Evolutionary conservation across 1,140 invertebrate genomes (phyloP).

Genomic region (Drosophila auraria): DNA sequence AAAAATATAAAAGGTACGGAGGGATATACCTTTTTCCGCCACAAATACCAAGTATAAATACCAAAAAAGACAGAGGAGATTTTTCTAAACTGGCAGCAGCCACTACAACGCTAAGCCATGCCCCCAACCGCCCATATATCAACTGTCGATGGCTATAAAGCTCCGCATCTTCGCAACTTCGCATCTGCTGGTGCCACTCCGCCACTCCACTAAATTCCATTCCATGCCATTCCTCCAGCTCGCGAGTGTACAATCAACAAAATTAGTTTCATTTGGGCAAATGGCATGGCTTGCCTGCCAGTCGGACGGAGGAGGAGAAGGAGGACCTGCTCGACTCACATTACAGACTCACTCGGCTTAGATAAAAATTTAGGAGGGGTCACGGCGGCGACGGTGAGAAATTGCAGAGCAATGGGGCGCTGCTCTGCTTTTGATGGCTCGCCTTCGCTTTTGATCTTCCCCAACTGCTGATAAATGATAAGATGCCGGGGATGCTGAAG

Average conservation of each 20-base stretch:
- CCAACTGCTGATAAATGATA: conserved; percentile 75
- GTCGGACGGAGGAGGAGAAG: conserved; percentile 25
- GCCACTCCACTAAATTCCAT: conserved; percentile 12
- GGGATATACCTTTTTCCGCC: background rate
- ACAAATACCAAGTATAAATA: conserved; percentile 1
- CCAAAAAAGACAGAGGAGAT: conserved; percentile 21
- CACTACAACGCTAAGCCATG: conserved; percentile 44
- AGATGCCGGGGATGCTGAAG: conserved; percentile 35
- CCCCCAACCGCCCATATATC: conserved; percentile 61
- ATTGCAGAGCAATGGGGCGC: conserved; percentile 4
- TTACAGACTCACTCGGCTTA: conserved; percentile 67
- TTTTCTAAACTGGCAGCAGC: conserved; percentile 50
- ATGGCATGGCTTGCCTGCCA: conserved; percentile 65
- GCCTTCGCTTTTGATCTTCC: conserved; percentile 71
- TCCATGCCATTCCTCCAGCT: conserved; percentile 22
- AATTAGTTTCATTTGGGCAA: conserved; percentile 81
- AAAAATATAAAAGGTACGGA: background rate
- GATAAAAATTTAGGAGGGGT: conserved; percentile 35
- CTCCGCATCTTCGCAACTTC: conserved; percentile 22
- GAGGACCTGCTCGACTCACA: conserved; percentile 50
- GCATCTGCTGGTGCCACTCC: conserved; percentile 14
- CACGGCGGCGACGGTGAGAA: conserved; percentile 14
- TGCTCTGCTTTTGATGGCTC: conserved; percentile 61
- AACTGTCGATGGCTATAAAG: conserved; percentile 71
- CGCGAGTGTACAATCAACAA: conserved; percentile 73